phyloP scores from a whole-genome alignment of 2,888 invertebrate genomes.

The Troides helena region DNA sequence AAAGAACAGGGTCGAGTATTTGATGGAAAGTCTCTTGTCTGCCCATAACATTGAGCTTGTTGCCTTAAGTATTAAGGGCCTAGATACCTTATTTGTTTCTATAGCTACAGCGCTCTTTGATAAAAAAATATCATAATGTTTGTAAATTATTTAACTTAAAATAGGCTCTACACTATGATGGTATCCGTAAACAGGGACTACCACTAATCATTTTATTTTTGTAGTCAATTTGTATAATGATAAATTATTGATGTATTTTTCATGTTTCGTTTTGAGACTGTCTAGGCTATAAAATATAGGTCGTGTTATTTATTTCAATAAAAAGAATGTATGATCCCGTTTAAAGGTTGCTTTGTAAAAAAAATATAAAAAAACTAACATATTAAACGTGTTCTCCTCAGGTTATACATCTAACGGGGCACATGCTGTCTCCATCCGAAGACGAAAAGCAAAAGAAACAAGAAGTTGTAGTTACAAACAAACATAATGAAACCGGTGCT shows the following conservation, averaged over 20 bases:
- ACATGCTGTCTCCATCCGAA: conserved; percentile 81
- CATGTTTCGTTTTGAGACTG: too few species aligned
- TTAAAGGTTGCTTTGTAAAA: neutral
- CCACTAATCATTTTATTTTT: neutral
- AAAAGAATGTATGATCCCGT: neutral
- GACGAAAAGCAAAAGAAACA: conserved; percentile 42
- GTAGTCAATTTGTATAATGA: neutral
- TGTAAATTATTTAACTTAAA: too few species aligned
- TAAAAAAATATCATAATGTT: too few species aligned
- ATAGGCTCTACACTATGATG: too few species aligned
- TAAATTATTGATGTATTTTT: neutral
- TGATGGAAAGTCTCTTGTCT: too few species aligned
- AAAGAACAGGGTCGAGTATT: too few species aligned
- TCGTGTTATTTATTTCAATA: neutral
- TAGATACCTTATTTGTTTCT: too few species aligned
- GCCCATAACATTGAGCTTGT: too few species aligned
- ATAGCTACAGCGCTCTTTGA: too few species aligned
- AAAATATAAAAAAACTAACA: neutral
- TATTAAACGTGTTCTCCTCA: conserved; percentile 51
- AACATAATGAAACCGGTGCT: conserved; percentile 63
- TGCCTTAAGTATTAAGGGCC: too few species aligned
- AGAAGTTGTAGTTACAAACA: conserved; percentile 46
- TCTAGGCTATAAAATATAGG: neutral
- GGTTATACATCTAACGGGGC: conserved; percentile 94
- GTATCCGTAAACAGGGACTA: too few species aligned